phyloP scores from a whole-genome alignment of 1,140 invertebrate species.

The Aphis gossypii region DNA sequence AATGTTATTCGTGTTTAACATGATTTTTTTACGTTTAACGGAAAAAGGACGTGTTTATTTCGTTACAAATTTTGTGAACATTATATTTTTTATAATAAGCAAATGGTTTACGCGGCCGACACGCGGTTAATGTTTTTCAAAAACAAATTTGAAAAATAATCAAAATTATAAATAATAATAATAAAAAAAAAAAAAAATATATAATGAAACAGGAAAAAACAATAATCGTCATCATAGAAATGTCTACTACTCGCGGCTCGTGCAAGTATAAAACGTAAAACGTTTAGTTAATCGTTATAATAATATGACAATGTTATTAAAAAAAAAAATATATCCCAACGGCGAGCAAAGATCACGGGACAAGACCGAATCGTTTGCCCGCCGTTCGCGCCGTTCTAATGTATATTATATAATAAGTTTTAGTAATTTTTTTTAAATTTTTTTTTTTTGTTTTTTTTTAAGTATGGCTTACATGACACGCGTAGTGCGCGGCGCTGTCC shows the following conservation, averaged over 20 bases:
- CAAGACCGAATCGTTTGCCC: background rate
- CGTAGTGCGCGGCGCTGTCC: background rate
- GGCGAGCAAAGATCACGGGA: background rate
- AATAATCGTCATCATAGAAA: background rate
- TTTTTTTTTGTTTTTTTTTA: constrained; percentile 17
- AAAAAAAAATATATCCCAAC: background rate
- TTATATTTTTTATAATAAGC: background rate
- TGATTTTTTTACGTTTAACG: background rate
- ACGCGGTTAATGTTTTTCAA: background rate
- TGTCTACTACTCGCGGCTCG: background rate
- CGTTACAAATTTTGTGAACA: background rate
- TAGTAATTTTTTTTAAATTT: background rate
- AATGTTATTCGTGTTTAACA: background rate
- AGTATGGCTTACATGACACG: constrained; percentile 53
- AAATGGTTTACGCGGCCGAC: background rate
- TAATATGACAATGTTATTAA: background rate
- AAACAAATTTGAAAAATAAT: background rate
- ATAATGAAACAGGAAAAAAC: background rate
- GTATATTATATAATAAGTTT: background rate
- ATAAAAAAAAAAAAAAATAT: background rate
- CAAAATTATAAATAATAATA: background rate
- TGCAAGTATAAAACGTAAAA: background rate
- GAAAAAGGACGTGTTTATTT: background rate
- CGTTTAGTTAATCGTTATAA: background rate
- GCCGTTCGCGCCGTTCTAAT: background rate